Conservation (phyloP, 1,140 invertebrate genomes). For the Bradynema listronoti region DNA sequence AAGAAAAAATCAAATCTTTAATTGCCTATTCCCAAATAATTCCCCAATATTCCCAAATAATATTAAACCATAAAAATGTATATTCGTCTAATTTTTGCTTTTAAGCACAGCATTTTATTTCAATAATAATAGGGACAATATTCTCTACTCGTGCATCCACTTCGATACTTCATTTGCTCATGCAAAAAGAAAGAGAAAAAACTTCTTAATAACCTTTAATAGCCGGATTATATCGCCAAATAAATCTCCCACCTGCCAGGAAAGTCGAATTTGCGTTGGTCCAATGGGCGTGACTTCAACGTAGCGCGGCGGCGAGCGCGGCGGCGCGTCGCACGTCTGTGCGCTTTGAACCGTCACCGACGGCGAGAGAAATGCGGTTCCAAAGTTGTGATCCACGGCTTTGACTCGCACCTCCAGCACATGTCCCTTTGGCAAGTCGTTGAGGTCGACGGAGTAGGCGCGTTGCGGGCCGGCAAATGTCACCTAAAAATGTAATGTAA, state of each 20-base stretch:
- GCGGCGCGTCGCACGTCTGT: constrained; percentile 28
- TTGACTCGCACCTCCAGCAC: constrained; percentile 52
- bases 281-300: constrained; percentile 49
- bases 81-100: too few species aligned
- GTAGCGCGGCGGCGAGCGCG: constrained; percentile 46
- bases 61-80: too few species aligned
- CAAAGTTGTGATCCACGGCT: constrained; percentile 49
- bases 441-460: constrained; percentile 52
- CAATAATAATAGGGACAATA: too few species aligned
- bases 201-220: too few species aligned
- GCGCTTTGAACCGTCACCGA: constrained; percentile 34
- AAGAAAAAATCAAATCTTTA: too few species aligned
- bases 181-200: too few species aligned
- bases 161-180: too few species aligned
- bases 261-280: constrained; percentile 54
- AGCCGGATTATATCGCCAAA: too few species aligned
- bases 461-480: constrained; percentile 52
- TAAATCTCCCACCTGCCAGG: constrained; percentile 36
- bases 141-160: too few species aligned
- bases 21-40: too few species aligned
- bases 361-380: constrained; percentile 47
- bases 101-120: too few species aligned
- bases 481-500: constrained; percentile 28
- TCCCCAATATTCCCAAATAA: too few species aligned
- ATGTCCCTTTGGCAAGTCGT: constrained; percentile 48